Base-by-base conservation (phyloP, 2,888 invertebrate species). In the Lithophane ornitopus region DNA sequence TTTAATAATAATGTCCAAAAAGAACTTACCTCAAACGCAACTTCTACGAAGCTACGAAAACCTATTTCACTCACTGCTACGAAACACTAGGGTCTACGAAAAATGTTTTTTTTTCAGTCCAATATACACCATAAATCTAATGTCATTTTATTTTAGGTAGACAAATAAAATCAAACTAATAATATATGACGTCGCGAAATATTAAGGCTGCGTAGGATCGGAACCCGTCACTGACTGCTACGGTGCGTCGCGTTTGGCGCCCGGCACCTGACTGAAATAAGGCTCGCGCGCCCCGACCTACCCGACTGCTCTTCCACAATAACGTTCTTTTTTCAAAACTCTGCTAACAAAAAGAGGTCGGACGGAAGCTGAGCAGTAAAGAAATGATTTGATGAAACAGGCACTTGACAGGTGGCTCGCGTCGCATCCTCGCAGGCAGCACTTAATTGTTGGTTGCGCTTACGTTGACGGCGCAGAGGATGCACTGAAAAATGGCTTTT, bases 321-420 rank as follows among this genome's bases (percentile, higher is more conserved):
- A 94, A 94, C 94, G 94, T 92, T 92, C 85, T 94, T 94, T 93
- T 94, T 96, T 95, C 92, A 93, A 95, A 95, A 94, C 93, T 92
- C 92, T 90, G 91, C 90, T 88, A 87, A 93, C 92, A 95, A 96
- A 96, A 94, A 92, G 93, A 94, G 93, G 93, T 94, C 92, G 91
- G 88, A 90, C 89, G 91, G 95, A 96, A 95, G 93, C 95, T 96
- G 95, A 92, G 92, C 92, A 91, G 93, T 95, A 94, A 95, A 95
- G 95, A 95, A 95, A 96, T 95, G 96, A 96, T 96, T 96, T 96
- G 95, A 96, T 95, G 94, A 95, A 96, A 95, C 94, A 92, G 91
- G 93, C 92, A 92, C 93, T 94, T 94, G 96, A 96, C 96, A 96
- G 96, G 96, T 96, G 96, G 95, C 94, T 93, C 93, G 95, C 94